phyloP scores from a whole-genome alignment of 1,140 invertebrate species.

The Drosophila trapezifrons region DNA sequence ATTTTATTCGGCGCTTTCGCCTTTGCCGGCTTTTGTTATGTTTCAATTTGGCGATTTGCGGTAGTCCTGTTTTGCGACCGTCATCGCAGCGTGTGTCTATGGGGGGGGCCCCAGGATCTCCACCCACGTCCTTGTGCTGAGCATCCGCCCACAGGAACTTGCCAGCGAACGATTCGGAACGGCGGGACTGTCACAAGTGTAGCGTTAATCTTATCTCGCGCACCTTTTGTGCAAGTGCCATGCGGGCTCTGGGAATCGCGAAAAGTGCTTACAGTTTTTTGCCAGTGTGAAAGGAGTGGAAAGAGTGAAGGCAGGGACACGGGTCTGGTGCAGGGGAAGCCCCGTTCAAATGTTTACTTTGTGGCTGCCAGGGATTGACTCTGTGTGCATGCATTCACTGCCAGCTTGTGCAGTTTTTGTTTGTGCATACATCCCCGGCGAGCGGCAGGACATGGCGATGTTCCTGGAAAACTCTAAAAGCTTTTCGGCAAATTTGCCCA shows the following conservation, averaged over 20 bases:
- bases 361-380: constrained; percentile 39
- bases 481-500: constrained; percentile 44
- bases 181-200: constrained; percentile 39
- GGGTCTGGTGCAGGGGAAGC: not conserved
- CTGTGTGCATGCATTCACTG: constrained; percentile 42
- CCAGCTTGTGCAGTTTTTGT: constrained; percentile 42
- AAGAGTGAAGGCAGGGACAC: constrained; percentile 1
- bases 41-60: constrained; percentile 67
- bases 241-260: constrained; percentile 21
- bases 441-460: constrained; percentile 12
- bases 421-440: constrained; percentile 47
- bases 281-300: not conserved
- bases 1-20: constrained; percentile 16
- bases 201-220: constrained; percentile 60
- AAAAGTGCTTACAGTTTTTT: constrained; percentile 11
- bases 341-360: constrained; percentile 62
- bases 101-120: constrained; percentile 5
- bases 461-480: constrained; percentile 46
- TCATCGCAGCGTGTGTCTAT: constrained; percentile 30
- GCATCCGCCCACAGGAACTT: constrained; percentile 3
- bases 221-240: constrained; percentile 39
- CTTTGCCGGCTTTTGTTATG: constrained; percentile 64
- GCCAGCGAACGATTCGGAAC: too few relatives aligned
- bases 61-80: constrained; percentile 31
- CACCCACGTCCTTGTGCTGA: constrained; percentile 2